Base-by-base conservation (phyloP, 2,888 invertebrate genomes). In the Trachelus iudaicus region DNA sequence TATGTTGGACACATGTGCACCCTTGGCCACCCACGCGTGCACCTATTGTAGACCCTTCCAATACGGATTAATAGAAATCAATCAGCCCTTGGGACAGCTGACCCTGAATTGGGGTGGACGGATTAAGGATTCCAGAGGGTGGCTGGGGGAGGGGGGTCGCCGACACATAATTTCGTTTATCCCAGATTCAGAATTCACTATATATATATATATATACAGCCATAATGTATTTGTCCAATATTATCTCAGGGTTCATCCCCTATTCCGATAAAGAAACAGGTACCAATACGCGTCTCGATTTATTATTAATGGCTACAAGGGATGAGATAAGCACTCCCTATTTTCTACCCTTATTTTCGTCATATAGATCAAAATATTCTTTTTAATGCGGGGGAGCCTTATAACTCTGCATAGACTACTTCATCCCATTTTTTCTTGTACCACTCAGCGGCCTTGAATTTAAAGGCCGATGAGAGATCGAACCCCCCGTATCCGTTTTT, bases 21-120 rank as follows among this genome's bases (percentile, higher is more conserved):
- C 76, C 68, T n/a, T 74, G 73, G 78, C 77, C 84, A 81, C 83
- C 87, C 83, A 84, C 83, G 79, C 81, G 75, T 74, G 73, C 80
- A 78, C 69, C 74, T 81, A 85, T 87, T 87, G 87, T 86, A 80
- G 82, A 56, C 56, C 81, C 82, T 78, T 75, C 79, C 82, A 75
- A 77, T 81, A 69, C 77, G 78, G 82, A 83, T 84, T 85, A 85
- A 85, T 84, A 84, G 83, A 79, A 81, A 85, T 85, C 87, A 84
- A 87, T 86, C 86, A 82, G 79, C 80, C 77, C 79, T 80, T 80
- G 83, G 79, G 84, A 82, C 87, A 87, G 87, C 88, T 87, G 87
- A 56, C 71, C 34, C 71, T 31, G 71, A 34, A 34, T 31, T 71
- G 71, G 71, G 71, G 71, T 33, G 6, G 31, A 71, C 71, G 71